Evolutionary conservation across 92 coral and sea anemone species (phyloP).

Genomic region (Palythoa caribaeorum): DNA sequence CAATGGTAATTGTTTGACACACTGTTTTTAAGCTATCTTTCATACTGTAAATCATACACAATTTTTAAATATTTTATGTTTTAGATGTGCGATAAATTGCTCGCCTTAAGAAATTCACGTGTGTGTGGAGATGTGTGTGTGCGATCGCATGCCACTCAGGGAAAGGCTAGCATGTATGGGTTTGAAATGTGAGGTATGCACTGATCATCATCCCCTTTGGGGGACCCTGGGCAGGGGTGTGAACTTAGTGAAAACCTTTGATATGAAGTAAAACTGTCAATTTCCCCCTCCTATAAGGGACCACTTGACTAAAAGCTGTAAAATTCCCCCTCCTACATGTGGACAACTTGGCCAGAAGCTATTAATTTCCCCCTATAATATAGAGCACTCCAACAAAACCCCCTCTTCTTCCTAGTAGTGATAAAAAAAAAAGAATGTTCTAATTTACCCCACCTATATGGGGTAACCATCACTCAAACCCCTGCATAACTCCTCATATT

Average conservation of each 20-base stretch:
- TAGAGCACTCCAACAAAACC: background rate
- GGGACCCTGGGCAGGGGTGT: constrained; percentile 3
- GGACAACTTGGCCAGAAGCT: constrained; percentile 3
- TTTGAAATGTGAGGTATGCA: background rate
- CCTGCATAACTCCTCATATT: background rate
- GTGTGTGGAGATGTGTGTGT: background rate
- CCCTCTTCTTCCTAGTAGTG: background rate
- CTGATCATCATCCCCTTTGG: background rate
- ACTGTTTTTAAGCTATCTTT: no score
- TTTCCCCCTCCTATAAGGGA: no score
- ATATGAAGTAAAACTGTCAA: background rate
- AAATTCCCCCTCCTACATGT: background rate
- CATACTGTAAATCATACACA: no score
- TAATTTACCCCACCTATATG: constrained; percentile 1
- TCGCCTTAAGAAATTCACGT: background rate
- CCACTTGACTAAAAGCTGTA: background rate
- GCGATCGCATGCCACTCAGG: background rate
- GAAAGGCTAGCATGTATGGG: background rate
- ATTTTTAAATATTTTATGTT: no score
- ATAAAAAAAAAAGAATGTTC: background rate
- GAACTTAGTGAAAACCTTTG: background rate
- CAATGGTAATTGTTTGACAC: no score
- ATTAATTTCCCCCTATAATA: background rate
- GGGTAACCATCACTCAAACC: background rate
- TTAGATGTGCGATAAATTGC: no score